Base-by-base conservation (phyloP, 2,888 invertebrate species). In the Harpalus rubripes region DNA sequence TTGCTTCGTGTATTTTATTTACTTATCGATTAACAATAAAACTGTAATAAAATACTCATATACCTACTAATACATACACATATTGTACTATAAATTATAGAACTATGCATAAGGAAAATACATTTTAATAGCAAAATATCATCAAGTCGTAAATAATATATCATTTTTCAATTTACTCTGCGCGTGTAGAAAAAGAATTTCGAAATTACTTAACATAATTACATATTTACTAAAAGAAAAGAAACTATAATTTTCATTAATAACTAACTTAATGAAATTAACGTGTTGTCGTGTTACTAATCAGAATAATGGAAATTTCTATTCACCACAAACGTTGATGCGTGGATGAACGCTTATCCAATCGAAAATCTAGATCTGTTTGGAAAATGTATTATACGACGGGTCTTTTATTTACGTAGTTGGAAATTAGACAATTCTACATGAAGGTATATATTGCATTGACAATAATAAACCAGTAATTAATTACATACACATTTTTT, bases 241-340 rank as follows among this genome's bases (percentile, higher is more conserved):
- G 18, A 18, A 26, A 12, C 26, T 22, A 22, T 63, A 63, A 8
- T 63, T 16, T 61, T 18, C 22, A 22, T 1, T 26, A 22, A 63
- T 63, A 63, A 26, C 63, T 26, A 63, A 63, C 22, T 63, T 63
- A 63, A 63, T 63, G 7, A 63, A 63, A 63, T 63, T 63, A 63
- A 26, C 10, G 22, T 63, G 22, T 59, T 59, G 59, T 63, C 63
- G 63, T 63, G 63, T 22, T 22, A 22, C 18, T 63, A 63, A 63
- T 63, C 63, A 63, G 63, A 63, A 63, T 63, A 63, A 63, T 63
- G 63, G 63, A 63, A 63, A 63, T 63, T 61, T 63, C 63, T 22
- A 63, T 63, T 22, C 12, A 22, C 18, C 63, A 63, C 22, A 63
- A 63, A 26, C 63, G 63, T 22, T 63, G 63, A 63, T 63, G 63